phyloP scores from a whole-genome alignment of 1,140 invertebrate species.

The Zaprionus vittiger region DNA sequence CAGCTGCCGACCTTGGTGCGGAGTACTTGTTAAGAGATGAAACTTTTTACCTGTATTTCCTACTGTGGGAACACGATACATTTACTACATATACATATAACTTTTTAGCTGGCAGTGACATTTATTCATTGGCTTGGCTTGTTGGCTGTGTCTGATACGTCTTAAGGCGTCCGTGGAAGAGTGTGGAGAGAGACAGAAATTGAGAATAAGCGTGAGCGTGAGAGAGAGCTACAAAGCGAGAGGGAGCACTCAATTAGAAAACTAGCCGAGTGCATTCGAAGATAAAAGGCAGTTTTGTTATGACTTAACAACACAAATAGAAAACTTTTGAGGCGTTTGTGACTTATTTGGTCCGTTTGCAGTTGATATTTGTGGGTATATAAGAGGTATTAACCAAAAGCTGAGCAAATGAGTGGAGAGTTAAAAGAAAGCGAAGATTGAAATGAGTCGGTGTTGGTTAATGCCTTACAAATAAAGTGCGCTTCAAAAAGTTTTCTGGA shows the following conservation, averaged over 20 bases:
- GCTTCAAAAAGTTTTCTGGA: slow-evolving; percentile 81
- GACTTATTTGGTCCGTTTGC: slow-evolving; percentile 65
- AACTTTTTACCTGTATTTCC: slow-evolving; percentile 16
- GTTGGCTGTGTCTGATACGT: slow-evolving; percentile 52
- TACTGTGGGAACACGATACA: slow-evolving; percentile 12
- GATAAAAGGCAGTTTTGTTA: neutral
- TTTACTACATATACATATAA: slow-evolving; percentile 30
- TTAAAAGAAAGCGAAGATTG: neutral
- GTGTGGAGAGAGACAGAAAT: slow-evolving; percentile 7
- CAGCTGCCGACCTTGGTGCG: slow-evolving; percentile 7
- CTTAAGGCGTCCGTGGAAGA: slow-evolving; percentile 39
- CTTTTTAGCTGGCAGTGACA: slow-evolving; percentile 60
- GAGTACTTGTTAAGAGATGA: slow-evolving; percentile 4
- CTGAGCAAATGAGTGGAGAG: neutral
- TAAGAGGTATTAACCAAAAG: slow-evolving; percentile 5
- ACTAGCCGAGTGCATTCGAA: neutral
- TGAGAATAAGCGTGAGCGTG: neutral
- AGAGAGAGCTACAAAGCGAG: neutral
- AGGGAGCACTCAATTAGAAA: neutral
- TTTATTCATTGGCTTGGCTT: slow-evolving; percentile 67
- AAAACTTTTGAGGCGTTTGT: slow-evolving; percentile 47
- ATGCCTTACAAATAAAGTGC: slow-evolving; percentile 50
- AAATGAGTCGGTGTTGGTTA: slow-evolving; percentile 28
- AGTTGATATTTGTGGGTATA: slow-evolving; percentile 20
- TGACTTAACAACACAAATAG: slow-evolving; percentile 8